phyloP scores from a whole-genome alignment of 35 echinoderm and acorn worm species.

The Lytechinus pictus region DNA sequence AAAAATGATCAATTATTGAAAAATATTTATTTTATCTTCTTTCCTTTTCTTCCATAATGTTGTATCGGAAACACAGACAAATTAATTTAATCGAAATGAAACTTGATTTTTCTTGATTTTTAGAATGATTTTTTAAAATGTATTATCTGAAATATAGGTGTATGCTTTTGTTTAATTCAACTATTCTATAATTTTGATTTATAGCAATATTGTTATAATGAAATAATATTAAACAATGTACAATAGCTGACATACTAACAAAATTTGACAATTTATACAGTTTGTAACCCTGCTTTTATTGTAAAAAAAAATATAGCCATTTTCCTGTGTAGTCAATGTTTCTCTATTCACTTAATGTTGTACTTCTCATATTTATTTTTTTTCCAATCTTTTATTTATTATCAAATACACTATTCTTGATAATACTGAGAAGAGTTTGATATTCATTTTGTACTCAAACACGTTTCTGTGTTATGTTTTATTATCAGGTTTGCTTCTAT shows the following conservation, averaged over 20 bases:
- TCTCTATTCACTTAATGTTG: not conserved
- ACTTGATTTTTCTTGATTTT: not conserved
- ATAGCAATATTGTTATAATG: not conserved
- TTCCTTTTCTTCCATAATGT: not conserved
- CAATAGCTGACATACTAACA: not conserved
- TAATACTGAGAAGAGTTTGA: not conserved
- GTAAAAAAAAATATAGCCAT: not conserved
- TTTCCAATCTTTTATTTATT: not conserved
- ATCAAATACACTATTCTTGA: not conserved
- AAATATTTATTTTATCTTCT: not conserved
- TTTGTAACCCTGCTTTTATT: not conserved
- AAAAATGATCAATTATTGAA: not conserved
- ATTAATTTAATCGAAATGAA: not conserved
- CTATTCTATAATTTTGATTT: not conserved
- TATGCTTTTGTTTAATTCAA: not conserved
- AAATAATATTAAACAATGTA: not conserved
- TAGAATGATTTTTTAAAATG: not conserved
- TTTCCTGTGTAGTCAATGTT: not conserved
- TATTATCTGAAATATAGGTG: not conserved
- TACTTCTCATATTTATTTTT: not conserved
- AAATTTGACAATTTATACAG: not conserved
- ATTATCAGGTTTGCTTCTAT: not conserved
- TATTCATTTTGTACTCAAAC: not conserved
- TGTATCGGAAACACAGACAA: not conserved
- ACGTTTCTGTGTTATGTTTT: not conserved